These are phyloP conservation scores for Ichneumon xanthorius DNA, from an alignment of 2,888 invertebrate genomes.

Conservation along the genomic window DNA sequence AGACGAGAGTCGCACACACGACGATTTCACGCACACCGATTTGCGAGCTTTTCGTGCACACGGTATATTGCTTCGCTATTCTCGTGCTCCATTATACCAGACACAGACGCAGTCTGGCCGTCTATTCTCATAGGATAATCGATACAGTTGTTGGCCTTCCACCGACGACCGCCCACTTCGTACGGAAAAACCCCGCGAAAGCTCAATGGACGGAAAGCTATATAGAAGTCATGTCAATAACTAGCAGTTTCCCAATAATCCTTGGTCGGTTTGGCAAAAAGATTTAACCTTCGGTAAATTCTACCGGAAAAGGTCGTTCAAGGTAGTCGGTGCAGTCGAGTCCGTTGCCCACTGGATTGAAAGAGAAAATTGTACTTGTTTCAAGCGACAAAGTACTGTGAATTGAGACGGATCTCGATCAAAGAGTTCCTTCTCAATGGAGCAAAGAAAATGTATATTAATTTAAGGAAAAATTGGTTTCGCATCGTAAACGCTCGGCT, in stretches of 20 bases:
- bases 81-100: not conserved
- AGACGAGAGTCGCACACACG: slow-evolving; percentile 7
- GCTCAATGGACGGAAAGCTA: not conserved
- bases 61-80: slow-evolving; percentile 1
- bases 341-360: too few relatives aligned
- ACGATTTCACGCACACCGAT: slow-evolving; percentile 13
- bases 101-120: slow-evolving; percentile 3
- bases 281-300: not conserved
- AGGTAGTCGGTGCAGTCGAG: too few relatives aligned
- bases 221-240: not conserved
- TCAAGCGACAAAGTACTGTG: too few relatives aligned
- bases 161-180: slow-evolving; percentile 10
- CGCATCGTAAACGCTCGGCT: not conserved
- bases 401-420: too few relatives aligned
- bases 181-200: not conserved
- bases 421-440: too few relatives aligned
- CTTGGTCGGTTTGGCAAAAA: not conserved
- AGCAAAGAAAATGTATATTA: too few relatives aligned
- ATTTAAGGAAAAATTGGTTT: not conserved
- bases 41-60: slow-evolving; percentile 10
- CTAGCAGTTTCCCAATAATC: not conserved
- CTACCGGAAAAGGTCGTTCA: too few relatives aligned
- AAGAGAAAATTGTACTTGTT: too few relatives aligned
- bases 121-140: slow-evolving; percentile 22
- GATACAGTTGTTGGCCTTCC: slow-evolving; percentile 11